Evolutionary conservation across 2,888 invertebrate species (phyloP), one percentile per base, ranked within the genome.

Genomic region (Azorinus chamasolen): DNA sequence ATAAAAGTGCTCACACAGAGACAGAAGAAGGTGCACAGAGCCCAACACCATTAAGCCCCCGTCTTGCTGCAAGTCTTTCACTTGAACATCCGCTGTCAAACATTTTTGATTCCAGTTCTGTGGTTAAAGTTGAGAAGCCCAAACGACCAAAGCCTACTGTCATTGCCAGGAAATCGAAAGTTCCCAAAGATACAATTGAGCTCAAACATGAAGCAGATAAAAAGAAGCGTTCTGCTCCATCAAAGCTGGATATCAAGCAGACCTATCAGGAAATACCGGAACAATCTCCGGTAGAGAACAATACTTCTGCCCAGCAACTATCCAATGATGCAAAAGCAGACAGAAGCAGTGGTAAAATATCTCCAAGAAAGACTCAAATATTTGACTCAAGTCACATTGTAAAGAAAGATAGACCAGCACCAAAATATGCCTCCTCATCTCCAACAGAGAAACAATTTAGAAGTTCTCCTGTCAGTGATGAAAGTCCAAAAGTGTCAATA

Each of bases 331-430:
- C 20, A 37, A 27, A 20, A 27, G 45, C 59, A 59, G 46, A 27
- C 32, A 80, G 65, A 70, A 72, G 65, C 18, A 46, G 61, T 37
- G 73, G 69, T 12, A 80, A 72, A 48, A 57, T 61, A 24, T 80
- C 80, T 25, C 85, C 83, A 14, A 61, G 71, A 25, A 69, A 81
- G 55, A 85, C 80, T 55, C 74, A 83, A 58, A 66, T 85, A 59
- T 85, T 85, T 78, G 85, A 85, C 66, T 85, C 85, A 20, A 62
- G 69, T 77, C 75, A 68, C 24, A 81, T 73, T 16, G 59, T 74
- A 22, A 77, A 79, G 54, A 66, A 61, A 25, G 54, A 75, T 20
- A 59, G 64, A 41, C 59, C 68, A 16, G 48, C 72, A 14, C 73
- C 76, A 16, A 66, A 59, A 27, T 45, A 58, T 39, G 46, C 58